Evolutionary conservation across 2,797 vertebrate genomes (phyloP), one percentile per base, ranked within the genome.

Genomic region (Siniperca undulata): DNA sequence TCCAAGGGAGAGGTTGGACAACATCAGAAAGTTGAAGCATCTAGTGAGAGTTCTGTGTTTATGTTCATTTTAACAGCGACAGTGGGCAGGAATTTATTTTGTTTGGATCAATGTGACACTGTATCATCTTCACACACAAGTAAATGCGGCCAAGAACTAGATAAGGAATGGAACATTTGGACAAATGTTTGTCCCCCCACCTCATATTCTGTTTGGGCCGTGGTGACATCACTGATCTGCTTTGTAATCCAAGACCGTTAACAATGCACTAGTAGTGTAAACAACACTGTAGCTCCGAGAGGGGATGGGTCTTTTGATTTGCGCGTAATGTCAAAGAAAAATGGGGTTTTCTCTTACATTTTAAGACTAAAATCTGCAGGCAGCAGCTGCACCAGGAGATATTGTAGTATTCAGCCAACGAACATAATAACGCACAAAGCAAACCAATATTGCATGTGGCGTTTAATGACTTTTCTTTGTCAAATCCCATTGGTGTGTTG

Each of bases 131-230:
- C 81, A 89, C 88, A 61, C 87, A 62, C 89, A 87, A 70, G 91
- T 73, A 74, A 89, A 88, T 71, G 68, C 62, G 12, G 88, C 87
- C 84, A 82, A 89, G 87, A 89, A 84, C 93, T 94, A 78, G 93
- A 95, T 91, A 92, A 94, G 95, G 94, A 90, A 94, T 92, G 94
- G 94, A 95, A 95, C 89, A 91, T 91, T 92, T 88, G 77, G 87
- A 85, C 64, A 85, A 86, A 91, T 77, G 90, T 86, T 94, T 92
- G 88, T 85, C 65, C 90, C 67, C 86, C 84, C 86, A 82, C 91
- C 87, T 91, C 88, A 81, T 88, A 67, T 74, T 88, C 87, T 80
- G 84, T 92, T 86, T 89, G 87, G 85, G 74, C 48, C 27, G 9
- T 1, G 13, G 74, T 93, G 89, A 93, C 90, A 83, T 89, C 86